phyloP scores from a whole-genome alignment of 2,888 invertebrate genomes.

The Drosophila histrio region DNA sequence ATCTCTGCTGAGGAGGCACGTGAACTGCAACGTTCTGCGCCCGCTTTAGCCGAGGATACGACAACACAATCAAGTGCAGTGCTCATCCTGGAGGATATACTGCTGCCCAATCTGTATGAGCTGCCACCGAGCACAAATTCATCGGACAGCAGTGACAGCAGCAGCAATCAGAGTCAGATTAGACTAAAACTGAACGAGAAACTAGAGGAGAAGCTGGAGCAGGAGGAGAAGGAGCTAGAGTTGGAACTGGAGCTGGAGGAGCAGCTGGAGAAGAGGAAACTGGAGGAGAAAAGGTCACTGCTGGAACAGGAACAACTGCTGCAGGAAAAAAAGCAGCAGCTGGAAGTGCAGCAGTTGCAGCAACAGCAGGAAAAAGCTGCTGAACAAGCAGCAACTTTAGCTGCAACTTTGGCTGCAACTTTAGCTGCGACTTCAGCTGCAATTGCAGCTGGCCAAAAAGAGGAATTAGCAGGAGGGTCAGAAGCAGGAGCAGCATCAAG shows the following conservation, averaged over 20 bases:
- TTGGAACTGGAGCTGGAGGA: background rate
- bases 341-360: no score
- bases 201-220: background rate
- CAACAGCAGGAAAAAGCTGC: background rate
- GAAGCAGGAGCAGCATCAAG: background rate
- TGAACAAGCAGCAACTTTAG: no score
- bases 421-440: no score
- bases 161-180: background rate
- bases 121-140: constrained; percentile 5
- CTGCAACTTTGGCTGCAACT: no score
- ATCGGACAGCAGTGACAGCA: background rate
- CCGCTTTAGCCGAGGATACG: constrained; percentile 20
- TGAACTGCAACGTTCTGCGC: constrained; percentile 55
- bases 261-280: no score
- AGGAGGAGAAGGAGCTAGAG: background rate
- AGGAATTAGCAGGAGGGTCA: no score
- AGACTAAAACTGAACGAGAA: background rate
- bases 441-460: no score
- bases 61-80: constrained; percentile 34
- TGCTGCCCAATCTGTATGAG: constrained; percentile 53
- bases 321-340: no score
- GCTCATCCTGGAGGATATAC: constrained; percentile 62
- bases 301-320: no score
- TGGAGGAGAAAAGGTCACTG: no score
- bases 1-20: constrained; percentile 42